These are phyloP conservation scores for Porites australiensis DNA, from an alignment of 64 coral and sea anemone species.

Conservation along the genomic window DNA sequence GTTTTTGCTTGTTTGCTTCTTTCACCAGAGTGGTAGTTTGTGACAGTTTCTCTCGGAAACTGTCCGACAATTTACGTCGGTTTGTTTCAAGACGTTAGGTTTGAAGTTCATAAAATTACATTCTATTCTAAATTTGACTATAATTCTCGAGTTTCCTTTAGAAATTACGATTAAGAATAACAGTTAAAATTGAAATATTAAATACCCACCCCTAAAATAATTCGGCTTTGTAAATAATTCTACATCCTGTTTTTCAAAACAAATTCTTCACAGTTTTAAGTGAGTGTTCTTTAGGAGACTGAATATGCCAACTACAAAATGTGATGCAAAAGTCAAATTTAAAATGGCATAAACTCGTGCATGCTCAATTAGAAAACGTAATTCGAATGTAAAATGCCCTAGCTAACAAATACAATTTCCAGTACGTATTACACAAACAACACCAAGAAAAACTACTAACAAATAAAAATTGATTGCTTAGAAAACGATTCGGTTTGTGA, in stretches of 20 bases:
- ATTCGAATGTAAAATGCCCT: constrained; percentile 9
- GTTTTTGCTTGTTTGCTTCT: too few relatives aligned
- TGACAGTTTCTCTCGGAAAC: background rate
- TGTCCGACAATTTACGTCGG: background rate
- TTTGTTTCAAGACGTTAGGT: background rate
- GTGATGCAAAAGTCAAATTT: background rate
- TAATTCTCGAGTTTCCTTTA: background rate
- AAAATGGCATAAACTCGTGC: background rate
- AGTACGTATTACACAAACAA: constrained; percentile 6
- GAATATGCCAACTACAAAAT: background rate
- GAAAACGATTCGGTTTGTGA: background rate
- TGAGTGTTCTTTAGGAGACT: background rate
- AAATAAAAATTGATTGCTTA: constrained; percentile 20
- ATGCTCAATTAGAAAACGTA: constrained; percentile 12
- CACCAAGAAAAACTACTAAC: background rate
- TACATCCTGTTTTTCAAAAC: background rate
- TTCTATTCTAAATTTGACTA: background rate
- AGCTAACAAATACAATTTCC: background rate
- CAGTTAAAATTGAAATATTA: background rate
- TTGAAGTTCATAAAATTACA: background rate
- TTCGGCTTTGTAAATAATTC: background rate
- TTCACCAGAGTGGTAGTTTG: background rate
- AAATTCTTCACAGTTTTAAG: constrained; percentile 51
- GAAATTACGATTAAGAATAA: background rate
- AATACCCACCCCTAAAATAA: background rate